Conservation (phyloP, 2,888 invertebrate genomes). For the Caradrina clavipalpis region DNA sequence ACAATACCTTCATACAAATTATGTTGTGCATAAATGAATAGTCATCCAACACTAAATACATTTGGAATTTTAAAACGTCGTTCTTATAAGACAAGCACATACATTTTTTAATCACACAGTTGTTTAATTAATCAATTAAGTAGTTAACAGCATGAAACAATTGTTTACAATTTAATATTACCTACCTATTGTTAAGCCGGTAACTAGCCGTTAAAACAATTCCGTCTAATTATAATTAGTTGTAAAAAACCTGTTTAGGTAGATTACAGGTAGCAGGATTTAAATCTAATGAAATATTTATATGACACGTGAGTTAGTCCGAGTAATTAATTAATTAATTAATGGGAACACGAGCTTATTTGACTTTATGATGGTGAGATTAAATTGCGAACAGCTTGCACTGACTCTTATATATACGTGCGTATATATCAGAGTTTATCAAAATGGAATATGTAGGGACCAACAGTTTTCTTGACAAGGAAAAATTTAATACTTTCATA, state of each 20-base stretch:
- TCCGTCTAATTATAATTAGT: slow-evolving; percentile 32
- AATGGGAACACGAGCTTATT: slow-evolving; percentile 36
- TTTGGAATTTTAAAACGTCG: not conserved
- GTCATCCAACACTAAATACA: not conserved
- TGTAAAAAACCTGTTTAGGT: slow-evolving; percentile 26
- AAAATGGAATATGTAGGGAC: not conserved
- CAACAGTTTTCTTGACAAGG: not conserved
- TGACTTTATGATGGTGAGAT: slow-evolving; percentile 38
- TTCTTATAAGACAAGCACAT: not conserved
- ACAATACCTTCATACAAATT: no score
- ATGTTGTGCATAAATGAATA: not conserved
- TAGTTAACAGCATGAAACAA: slow-evolving; percentile 37
- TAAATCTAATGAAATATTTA: slow-evolving; percentile 44
- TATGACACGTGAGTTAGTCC: slow-evolving; percentile 30
- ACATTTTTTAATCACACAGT: slow-evolving; percentile 20
- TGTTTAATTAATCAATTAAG: slow-evolving; percentile 54
- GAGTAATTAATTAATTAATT: slow-evolving; percentile 24
- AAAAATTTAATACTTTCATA: not conserved
- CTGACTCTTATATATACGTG: slow-evolving; percentile 35
- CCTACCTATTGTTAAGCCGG: slow-evolving; percentile 50
- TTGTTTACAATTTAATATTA: slow-evolving; percentile 42
- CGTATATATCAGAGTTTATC: not conserved
- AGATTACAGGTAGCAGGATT: slow-evolving; percentile 15
- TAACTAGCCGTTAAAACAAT: slow-evolving; percentile 28
- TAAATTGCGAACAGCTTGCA: slow-evolving; percentile 18